Conservation (phyloP, 2,797 vertebrate genomes). For the Channallabes apus region DNA sequence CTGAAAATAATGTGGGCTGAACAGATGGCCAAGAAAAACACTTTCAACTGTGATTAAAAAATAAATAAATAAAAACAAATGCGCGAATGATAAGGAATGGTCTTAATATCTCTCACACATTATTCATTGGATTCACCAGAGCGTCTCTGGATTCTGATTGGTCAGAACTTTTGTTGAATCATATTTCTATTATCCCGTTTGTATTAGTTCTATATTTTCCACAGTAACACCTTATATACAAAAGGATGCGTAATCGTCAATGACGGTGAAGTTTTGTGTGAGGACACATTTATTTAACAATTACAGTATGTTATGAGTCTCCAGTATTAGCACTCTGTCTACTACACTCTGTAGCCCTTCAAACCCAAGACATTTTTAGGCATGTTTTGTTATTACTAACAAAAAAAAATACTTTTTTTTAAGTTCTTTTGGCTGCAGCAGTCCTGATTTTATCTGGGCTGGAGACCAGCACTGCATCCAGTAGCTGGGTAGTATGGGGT, state of each 20-base stretch:
- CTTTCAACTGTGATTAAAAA: constrained; percentile 11
- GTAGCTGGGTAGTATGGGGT: too few relatives aligned
- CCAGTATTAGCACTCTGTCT: neutral
- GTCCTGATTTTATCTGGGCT: too few relatives aligned
- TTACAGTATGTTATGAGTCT: neutral
- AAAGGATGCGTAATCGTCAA: neutral
- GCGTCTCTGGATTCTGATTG: neutral
- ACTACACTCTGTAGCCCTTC: too few relatives aligned
- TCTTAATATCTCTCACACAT: neutral
- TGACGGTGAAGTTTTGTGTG: neutral
- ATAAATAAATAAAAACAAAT: neutral
- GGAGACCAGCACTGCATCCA: too few relatives aligned
- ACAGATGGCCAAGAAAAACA: constrained; percentile 17
- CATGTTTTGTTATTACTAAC: too few relatives aligned
- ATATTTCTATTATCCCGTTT: too few relatives aligned
- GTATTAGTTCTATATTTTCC: neutral
- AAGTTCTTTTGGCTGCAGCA: too few relatives aligned
- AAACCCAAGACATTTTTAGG: too few relatives aligned
- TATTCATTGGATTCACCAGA: neutral
- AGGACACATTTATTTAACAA: neutral
- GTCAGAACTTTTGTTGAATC: too few relatives aligned
- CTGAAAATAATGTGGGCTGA: neutral
- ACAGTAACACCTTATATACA: neutral
- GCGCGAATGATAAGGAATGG: neutral
- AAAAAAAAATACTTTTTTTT: too few relatives aligned